These are phyloP conservation scores for Pleuronectes platessa DNA, from an alignment of 2,113 vertebrate genomes.

Conservation along the genomic window DNA sequence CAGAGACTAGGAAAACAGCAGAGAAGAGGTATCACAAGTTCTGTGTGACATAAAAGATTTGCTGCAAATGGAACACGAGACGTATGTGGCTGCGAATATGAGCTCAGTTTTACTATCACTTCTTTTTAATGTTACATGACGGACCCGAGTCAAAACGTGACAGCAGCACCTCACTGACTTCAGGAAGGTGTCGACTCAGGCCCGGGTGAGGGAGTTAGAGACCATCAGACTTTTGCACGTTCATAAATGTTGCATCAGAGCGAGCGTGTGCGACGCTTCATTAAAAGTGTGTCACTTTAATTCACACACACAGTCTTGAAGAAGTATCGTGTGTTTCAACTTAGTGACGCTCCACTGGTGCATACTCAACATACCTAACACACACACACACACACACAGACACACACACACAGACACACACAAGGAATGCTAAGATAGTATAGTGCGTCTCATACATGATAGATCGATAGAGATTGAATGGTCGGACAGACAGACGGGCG, in stretches of 20 bases:
- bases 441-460: not conserved
- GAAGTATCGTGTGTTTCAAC: constrained; percentile 19
- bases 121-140: constrained; percentile 39
- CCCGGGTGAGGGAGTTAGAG: not conserved
- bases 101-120: constrained; percentile 7
- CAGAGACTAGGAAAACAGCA: constrained; percentile 9
- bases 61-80: constrained; percentile 32
- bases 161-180: constrained; percentile 20
- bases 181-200: not conserved
- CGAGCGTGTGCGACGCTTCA: constrained; percentile 19
- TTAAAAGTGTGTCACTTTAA: constrained; percentile 53
- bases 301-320: constrained; percentile 29
- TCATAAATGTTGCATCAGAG: constrained; percentile 46
- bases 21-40: not conserved
- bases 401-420: not conserved
- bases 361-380: not conserved
- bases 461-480: not conserved
- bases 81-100: not conserved
- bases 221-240: constrained; percentile 38
- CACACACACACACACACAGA: not conserved
- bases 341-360: constrained; percentile 41
- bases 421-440: not conserved
- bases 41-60: not conserved
- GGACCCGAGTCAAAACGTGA: constrained; percentile 4
- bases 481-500: not conserved